phyloP scores from a whole-genome alignment of 2,888 invertebrate genomes.

The Drosophila nr. medialis region DNA sequence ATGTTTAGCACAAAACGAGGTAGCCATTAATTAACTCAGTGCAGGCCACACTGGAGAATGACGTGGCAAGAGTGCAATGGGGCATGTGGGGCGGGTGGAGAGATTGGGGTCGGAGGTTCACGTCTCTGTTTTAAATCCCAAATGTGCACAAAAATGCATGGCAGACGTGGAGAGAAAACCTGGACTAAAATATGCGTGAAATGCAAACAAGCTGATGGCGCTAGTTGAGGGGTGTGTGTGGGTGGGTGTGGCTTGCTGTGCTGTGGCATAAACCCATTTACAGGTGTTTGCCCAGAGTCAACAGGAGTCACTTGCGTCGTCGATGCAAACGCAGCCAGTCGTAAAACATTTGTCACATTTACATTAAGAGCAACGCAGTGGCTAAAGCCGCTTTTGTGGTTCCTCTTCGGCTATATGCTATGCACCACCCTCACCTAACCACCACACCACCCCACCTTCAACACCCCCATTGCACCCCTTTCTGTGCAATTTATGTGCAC shows the following conservation, averaged over 20 bases:
- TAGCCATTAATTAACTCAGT: slow-evolving; percentile 33
- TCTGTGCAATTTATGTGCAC: slow-evolving; percentile 72
- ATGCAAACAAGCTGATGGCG: slow-evolving; percentile 56
- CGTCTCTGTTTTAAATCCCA: slow-evolving; percentile 41
- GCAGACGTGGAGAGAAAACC: slow-evolving; percentile 4
- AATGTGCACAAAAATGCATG: slow-evolving; percentile 62
- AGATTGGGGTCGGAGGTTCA: not conserved
- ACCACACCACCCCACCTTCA: not conserved
- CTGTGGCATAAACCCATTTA: slow-evolving; percentile 68
- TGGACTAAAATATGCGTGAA: slow-evolving; percentile 67
- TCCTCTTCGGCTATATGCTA: slow-evolving; percentile 6
- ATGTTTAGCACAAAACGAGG: not conserved
- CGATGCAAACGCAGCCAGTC: slow-evolving; percentile 71
- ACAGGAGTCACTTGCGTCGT: slow-evolving; percentile 56
- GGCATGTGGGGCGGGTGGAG: not conserved
- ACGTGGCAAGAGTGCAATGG: not conserved
- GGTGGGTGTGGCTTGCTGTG: slow-evolving; percentile 12
- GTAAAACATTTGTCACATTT: slow-evolving; percentile 81
- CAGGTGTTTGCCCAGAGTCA: slow-evolving; percentile 79
- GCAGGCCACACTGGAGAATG: not conserved
- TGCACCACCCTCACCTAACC: not conserved
- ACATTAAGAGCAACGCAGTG: slow-evolving; percentile 67
- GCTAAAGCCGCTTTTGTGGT: slow-evolving; percentile 22
- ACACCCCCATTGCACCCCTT: not conserved
- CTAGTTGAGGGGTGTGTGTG: slow-evolving; percentile 7